A percentile compares a stretch with the other conserved stretches of the same genome.
Conservation (phyloP, 30 jellyfish, hydroid and myxozoan genomes). For the Cassiopea xamachana region DNA sequence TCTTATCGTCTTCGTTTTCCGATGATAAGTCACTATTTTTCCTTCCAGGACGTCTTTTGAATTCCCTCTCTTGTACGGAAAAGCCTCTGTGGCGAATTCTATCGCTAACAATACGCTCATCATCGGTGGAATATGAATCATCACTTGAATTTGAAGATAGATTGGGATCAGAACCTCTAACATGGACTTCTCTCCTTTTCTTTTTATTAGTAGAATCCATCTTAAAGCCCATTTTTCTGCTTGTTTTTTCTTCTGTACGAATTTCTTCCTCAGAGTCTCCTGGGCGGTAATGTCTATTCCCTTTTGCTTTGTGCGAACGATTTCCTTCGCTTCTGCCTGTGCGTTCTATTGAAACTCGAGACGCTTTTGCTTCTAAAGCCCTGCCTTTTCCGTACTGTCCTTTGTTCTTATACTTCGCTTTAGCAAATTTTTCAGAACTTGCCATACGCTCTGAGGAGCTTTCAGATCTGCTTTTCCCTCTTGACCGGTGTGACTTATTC, state of each 20-base stretch:
- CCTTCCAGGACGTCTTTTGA: background rate
- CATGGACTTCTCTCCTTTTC: background rate
- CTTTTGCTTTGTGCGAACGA: background rate
- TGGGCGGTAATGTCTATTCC: background rate
- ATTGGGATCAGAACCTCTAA: background rate
- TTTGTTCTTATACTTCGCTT: background rate
- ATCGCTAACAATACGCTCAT: background rate
- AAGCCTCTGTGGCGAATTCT: background rate
- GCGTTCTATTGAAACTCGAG: background rate
- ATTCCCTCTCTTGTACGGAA: background rate
- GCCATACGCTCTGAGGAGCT: background rate
- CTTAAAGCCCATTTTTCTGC: background rate
- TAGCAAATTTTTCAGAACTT: background rate
- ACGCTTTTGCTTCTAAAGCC: background rate
- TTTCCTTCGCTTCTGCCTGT: background rate
- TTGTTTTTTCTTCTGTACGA: background rate
- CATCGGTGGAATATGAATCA: background rate
- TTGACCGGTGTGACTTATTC: background rate
- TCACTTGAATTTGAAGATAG: background rate
- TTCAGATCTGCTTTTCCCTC: background rate
- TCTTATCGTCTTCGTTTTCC: background rate
- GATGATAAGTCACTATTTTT: background rate
- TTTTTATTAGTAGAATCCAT: background rate
- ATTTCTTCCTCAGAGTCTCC: background rate
- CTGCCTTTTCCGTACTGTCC: background rate